Conservation (phyloP, 2,888 invertebrate genomes). For the Limnephilus lunatus region DNA sequence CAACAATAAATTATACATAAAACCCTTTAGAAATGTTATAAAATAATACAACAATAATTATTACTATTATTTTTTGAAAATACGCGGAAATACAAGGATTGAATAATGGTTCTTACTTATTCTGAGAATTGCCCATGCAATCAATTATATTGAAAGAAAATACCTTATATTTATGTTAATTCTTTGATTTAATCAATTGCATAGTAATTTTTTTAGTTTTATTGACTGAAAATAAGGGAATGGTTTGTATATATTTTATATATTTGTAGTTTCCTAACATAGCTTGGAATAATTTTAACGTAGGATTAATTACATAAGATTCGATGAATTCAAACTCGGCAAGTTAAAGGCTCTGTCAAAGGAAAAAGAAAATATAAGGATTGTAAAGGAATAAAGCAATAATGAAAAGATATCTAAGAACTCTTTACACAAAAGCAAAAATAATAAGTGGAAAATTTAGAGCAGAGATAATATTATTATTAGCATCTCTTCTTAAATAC, state of each 20-base stretch:
- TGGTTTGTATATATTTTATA: conserved; percentile 14
- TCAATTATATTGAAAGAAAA: neutral
- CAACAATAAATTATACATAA: conserved; percentile 13
- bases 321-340: conserved; percentile 28
- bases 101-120: neutral
- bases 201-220: neutral
- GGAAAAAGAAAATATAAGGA: neutral
- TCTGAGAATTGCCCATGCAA: neutral
- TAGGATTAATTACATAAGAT: conserved; percentile 7
- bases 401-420: neutral
- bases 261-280: neutral
- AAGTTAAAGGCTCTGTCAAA: conserved; percentile 42
- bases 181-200: neutral
- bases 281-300: conserved; percentile 12
- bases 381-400: neutral
- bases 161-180: neutral
- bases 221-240: neutral
- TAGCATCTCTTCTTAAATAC: conserved; percentile 31
- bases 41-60: conserved; percentile 9
- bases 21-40: neutral
- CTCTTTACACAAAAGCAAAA: neutral
- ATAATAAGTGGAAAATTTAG: neutral
- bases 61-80: conserved; percentile 1
- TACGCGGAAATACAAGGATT: conserved; percentile 9
- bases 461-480: neutral